These are phyloP conservation scores for Sturnira hondurensis DNA, from an alignment of 2,113 vertebrate species.

Conservation along the genomic window DNA sequence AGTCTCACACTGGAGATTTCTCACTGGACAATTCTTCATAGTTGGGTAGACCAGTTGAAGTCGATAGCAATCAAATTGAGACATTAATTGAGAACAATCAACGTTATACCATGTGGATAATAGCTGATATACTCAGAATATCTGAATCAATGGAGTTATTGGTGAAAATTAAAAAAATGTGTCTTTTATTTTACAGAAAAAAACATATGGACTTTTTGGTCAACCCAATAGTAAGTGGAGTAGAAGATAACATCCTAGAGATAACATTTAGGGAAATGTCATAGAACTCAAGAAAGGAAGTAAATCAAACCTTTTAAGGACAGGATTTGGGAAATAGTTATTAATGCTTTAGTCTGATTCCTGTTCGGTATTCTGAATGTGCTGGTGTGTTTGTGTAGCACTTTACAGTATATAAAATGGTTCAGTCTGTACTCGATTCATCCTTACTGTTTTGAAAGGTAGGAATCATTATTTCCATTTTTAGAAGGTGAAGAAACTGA, in stretches of 20 bases:
- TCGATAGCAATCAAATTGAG: too few species aligned
- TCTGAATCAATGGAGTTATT: too few species aligned
- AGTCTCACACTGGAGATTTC: too few species aligned
- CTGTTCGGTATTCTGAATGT: neutral
- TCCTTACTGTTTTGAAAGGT: neutral
- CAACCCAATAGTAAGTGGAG: neutral
- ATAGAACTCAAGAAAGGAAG: neutral
- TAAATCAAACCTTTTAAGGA: neutral
- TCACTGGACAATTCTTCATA: too few species aligned
- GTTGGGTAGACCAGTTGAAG: too few species aligned
- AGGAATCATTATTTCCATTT: neutral
- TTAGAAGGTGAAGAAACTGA: neutral
- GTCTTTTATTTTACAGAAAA: too few species aligned
- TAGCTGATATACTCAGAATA: too few species aligned
- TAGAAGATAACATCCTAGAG: neutral
- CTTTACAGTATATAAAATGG: neutral
- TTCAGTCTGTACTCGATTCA: neutral
- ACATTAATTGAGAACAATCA: too few species aligned
- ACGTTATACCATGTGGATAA: too few species aligned
- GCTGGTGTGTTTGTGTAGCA: neutral
- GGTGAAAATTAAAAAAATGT: too few species aligned
- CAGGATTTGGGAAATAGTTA: neutral
- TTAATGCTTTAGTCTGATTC: neutral
- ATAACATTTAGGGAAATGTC: neutral
- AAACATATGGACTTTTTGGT: too few species aligned